A percentile compares a stretch with the other conserved stretches of the same genome.
Evolutionary conservation across 2,797 vertebrate genomes (phyloP).

Genomic region (Phataginus tetradactyla): DNA sequence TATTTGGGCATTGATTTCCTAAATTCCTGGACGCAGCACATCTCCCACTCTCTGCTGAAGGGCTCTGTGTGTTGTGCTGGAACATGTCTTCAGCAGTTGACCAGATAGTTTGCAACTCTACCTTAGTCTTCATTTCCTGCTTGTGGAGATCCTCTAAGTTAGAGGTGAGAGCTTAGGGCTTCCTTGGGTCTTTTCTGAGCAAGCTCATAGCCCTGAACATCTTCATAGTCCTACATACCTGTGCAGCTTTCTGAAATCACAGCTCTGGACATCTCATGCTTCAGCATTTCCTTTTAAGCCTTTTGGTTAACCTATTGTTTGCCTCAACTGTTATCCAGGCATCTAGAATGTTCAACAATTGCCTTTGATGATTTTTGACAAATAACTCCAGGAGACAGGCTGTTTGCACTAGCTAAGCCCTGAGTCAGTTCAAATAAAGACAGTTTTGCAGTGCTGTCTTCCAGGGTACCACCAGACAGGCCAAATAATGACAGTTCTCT

Average conservation of each 20-base stretch:
- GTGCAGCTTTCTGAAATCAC: not conserved
- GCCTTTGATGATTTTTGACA: not conserved
- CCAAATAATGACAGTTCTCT: not conserved
- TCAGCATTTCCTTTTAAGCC: not conserved
- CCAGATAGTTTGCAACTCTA: not conserved
- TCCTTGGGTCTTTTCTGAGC: not conserved
- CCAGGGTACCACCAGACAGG: not conserved
- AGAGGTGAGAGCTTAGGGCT: not conserved
- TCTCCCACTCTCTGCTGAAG: not conserved
- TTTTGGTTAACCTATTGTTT: not conserved
- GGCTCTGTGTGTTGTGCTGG: not conserved
- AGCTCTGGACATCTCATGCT: accelerated
- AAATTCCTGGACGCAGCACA: not conserved
- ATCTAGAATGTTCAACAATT: not conserved
- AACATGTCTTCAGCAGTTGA: not conserved
- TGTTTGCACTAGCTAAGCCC: not conserved
- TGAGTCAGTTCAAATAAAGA: not conserved
- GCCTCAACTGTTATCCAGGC: not conserved
- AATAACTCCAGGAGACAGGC: not conserved
- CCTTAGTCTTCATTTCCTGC: not conserved
- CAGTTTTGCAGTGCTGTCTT: not conserved
- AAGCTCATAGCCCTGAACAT: no score
- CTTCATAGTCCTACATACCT: accelerated
- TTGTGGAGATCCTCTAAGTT: not conserved
- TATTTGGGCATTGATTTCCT: not conserved